phyloP scores from a whole-genome alignment of 2,113 vertebrate genomes.

The Alosa alosa region DNA sequence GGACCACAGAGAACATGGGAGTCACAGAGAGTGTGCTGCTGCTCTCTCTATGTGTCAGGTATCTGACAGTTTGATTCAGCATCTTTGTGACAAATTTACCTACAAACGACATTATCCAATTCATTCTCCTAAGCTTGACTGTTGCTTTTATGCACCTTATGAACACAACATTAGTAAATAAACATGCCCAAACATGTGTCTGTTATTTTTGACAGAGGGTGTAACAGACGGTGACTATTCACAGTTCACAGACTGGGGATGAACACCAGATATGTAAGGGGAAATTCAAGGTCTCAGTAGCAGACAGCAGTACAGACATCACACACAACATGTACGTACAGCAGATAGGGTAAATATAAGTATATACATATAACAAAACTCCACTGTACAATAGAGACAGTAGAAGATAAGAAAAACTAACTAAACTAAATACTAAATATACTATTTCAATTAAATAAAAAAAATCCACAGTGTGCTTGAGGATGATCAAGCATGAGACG shows the following conservation, averaged over 20 bases:
- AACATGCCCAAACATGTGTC: not conserved
- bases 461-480: too few species aligned
- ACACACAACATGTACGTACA: too few species aligned
- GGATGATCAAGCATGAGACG: too few species aligned
- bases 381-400: too few species aligned
- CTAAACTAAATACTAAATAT: too few species aligned
- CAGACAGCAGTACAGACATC: too few species aligned
- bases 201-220: not conserved
- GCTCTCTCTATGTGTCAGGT: not conserved
- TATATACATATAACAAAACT: too few species aligned
- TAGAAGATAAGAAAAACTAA: too few species aligned
- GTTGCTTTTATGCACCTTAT: slow-evolving; percentile 5
- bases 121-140: not conserved
- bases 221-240: not conserved
- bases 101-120: not conserved
- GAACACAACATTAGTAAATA: slow-evolving; percentile 15
- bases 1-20: slow-evolving; percentile 31
- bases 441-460: too few species aligned
- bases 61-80: slow-evolving; percentile 13
- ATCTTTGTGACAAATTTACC: not conserved
- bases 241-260: not conserved
- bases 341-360: too few species aligned
- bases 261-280: not conserved
- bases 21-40: not conserved
- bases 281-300: too few species aligned